Percentiles rank a stretch among this genome's conserved stretches.
Evolutionary conservation across 2,888 invertebrate species (phyloP).

Genomic region (Drosophila eohydei): DNA sequence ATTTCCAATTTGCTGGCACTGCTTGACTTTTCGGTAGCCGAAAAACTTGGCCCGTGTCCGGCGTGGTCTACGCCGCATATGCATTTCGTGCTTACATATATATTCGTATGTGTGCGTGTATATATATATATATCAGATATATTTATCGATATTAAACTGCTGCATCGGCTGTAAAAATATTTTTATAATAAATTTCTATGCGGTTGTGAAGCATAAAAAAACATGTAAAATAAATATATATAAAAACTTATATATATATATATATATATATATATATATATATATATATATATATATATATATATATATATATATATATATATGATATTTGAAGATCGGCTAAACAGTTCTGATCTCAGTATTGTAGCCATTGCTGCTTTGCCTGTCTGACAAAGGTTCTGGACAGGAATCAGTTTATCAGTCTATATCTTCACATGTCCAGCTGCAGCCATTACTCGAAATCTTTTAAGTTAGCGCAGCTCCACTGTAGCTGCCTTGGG

Average conservation of each 20-base stretch:
- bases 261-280: neutral
- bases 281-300: neutral
- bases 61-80: conserved; percentile 26
- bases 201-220: too few species aligned
- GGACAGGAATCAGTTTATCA: too few species aligned
- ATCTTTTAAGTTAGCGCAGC: neutral
- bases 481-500: conserved; percentile 6
- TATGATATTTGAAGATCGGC: neutral
- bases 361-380: too few species aligned
- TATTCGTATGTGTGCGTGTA: neutral
- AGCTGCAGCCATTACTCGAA: too few species aligned
- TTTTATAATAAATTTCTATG: too few species aligned
- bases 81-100: neutral
- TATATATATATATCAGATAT: neutral
- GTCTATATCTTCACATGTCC: too few species aligned
- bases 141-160: neutral
- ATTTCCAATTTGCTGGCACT: conserved; percentile 76
- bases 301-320: neutral
- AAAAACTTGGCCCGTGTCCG: conserved; percentile 70
- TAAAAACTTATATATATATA: too few species aligned
- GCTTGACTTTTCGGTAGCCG: conserved; percentile 68
- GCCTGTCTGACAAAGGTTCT: too few species aligned
- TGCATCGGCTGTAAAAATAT: neutral
- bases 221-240: too few species aligned
- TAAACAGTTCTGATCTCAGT: neutral